Percentiles rank a stretch among this genome's conserved stretches.
phyloP scores from a whole-genome alignment of 2,797 vertebrate species.

The Saxicola maurus region DNA sequence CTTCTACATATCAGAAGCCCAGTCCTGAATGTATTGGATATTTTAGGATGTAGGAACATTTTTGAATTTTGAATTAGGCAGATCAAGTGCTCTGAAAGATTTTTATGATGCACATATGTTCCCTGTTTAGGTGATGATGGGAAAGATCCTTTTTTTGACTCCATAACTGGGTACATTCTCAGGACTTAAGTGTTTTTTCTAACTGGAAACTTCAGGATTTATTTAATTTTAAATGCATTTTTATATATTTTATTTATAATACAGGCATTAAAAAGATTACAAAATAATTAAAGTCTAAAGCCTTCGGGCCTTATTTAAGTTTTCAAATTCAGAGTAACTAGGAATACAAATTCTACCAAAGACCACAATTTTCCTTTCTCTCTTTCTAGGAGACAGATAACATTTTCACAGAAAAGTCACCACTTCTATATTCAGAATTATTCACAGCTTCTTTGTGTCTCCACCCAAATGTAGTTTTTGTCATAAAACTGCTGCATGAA shows the following conservation, averaged over 20 bases:
- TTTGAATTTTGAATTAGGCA: not conserved
- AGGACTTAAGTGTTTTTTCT: not conserved
- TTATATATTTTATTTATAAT: not conserved
- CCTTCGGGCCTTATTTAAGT: not conserved
- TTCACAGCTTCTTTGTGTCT: not conserved
- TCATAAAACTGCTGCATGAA: not conserved
- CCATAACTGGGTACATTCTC: not conserved
- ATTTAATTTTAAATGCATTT: not conserved
- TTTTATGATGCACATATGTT: not conserved
- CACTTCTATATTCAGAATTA: not conserved
- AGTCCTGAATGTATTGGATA: not conserved
- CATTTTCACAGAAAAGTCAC: not conserved
- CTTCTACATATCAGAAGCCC: not conserved
- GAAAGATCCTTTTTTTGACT: not conserved
- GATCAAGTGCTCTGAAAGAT: not conserved
- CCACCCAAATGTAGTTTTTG: not conserved
- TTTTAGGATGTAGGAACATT: not conserved
- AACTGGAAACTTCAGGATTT: not conserved
- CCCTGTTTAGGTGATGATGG: not conserved
- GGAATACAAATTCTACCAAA: not conserved
- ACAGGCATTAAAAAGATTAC: not conserved
- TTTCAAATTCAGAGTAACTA: not conserved
- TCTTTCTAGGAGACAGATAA: not conserved
- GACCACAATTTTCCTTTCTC: not conserved
- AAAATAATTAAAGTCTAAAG: not conserved